Percentiles rank a stretch among this genome's conserved stretches.
Conservation (phyloP, 1,140 invertebrate genomes). For the Magallana ariakensis region DNA sequence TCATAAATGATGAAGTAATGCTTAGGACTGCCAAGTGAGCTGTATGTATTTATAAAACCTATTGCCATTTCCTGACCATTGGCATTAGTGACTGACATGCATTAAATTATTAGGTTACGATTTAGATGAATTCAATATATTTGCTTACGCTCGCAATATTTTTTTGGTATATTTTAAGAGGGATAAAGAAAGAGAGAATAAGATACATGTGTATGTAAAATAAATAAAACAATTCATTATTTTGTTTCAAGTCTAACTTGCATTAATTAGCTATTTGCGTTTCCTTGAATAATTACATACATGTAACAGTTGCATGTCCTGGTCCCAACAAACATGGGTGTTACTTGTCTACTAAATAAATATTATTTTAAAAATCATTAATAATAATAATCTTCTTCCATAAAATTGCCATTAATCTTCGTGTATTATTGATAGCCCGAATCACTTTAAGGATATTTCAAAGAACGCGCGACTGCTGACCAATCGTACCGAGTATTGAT, state of each 20-base stretch:
- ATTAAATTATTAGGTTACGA: not conserved
- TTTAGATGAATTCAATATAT: not conserved
- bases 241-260: not conserved
- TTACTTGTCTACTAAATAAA: not conserved
- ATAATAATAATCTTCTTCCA: no score
- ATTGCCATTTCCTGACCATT: not conserved
- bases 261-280: no score
- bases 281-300: no score
- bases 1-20: not conserved
- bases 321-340: not conserved
- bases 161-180: not conserved
- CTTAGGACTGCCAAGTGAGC: not conserved
- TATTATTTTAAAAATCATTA: no score
- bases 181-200: not conserved
- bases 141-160: not conserved
- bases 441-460: not conserved
- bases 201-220: not conserved
- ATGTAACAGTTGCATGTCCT: no score
- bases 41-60: not conserved
- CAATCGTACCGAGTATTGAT: not conserved
- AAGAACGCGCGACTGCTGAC: not conserved
- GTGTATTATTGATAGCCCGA: not conserved
- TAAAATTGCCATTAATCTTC: not conserved
- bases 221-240: not conserved
- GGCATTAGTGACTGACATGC: not conserved